Conservation (phyloP, 2,113 vertebrate species). For the Gallinago jamesoni region DNA sequence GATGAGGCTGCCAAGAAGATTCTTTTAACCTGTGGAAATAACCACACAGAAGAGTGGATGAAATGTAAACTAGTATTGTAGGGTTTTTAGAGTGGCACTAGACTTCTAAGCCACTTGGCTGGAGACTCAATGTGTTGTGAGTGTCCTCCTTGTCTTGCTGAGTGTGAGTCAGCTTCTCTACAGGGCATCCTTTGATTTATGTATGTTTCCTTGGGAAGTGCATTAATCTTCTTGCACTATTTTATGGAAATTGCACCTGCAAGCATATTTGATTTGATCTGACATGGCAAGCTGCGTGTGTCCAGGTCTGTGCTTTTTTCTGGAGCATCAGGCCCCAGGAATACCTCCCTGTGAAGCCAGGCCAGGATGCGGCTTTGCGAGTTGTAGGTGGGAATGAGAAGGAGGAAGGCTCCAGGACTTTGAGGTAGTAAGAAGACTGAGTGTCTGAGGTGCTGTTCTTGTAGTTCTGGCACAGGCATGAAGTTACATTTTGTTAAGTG, state of each 20-base stretch:
- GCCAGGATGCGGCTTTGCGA: not conserved
- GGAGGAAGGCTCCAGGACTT: not conserved
- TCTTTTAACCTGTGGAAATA: not conserved
- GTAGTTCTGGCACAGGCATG: not conserved
- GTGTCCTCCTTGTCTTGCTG: not conserved
- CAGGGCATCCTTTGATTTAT: not conserved
- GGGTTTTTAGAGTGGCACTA: not conserved
- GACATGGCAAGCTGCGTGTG: not conserved
- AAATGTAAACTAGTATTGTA: not conserved
- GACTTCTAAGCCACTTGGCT: not conserved
- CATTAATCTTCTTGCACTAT: not conserved
- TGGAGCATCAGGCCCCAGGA: not conserved
- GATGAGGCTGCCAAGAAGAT: not conserved
- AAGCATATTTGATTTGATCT: not conserved
- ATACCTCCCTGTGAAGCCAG: not conserved
- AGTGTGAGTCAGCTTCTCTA: not conserved
- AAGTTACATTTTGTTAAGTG: not conserved
- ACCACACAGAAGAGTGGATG: not conserved
- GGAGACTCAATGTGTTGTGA: not conserved
- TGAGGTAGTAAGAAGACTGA: not conserved
- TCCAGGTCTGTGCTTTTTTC: not conserved
- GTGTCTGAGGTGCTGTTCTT: not conserved
- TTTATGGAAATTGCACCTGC: not conserved
- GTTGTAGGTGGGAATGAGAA: not conserved
- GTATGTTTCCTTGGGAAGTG: not conserved